Evolutionary conservation across 2,797 vertebrate species (phyloP).

Genomic region (Poeciliopsis paucimaculata): DNA sequence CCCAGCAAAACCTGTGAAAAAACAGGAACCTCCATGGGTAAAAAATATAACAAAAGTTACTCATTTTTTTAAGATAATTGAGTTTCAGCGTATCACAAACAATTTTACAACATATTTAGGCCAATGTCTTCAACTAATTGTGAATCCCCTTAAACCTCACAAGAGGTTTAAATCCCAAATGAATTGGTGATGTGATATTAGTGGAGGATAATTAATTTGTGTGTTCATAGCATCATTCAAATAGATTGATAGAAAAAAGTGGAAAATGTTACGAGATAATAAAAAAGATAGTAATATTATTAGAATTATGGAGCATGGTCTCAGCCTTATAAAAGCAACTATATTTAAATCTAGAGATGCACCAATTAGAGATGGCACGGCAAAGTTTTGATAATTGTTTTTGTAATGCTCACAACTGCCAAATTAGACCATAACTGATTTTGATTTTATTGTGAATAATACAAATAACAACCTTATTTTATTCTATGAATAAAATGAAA

Average conservation of each 20-base stretch:
- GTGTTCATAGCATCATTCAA: constrained; percentile 17
- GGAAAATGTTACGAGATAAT: constrained; percentile 41
- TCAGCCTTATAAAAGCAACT: constrained; percentile 15
- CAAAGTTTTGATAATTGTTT: background rate
- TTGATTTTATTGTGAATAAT: background rate
- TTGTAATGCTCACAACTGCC: background rate
- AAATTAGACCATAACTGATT: background rate
- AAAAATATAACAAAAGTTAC: too few relatives aligned
- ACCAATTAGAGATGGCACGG: background rate
- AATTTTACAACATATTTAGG: too few relatives aligned
- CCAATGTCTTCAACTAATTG: too few relatives aligned
- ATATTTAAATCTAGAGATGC: background rate
- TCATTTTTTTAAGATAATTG: too few relatives aligned
- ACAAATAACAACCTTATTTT: background rate
- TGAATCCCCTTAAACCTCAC: background rate
- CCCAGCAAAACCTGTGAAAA: too few relatives aligned
- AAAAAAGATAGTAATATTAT: constrained; percentile 50
- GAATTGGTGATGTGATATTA: constrained; percentile 43
- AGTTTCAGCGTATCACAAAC: too few relatives aligned
- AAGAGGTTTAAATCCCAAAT: constrained; percentile 43
- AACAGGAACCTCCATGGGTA: too few relatives aligned
- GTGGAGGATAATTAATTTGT: constrained; percentile 59
- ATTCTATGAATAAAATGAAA: background rate
- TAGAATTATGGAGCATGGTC: constrained; percentile 33
- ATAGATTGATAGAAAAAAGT: constrained; percentile 21